Evolutionary conservation across 2,888 invertebrate genomes (phyloP), one percentile per base, ranked within the genome.

Genomic region (Serripes groenlandicus): DNA sequence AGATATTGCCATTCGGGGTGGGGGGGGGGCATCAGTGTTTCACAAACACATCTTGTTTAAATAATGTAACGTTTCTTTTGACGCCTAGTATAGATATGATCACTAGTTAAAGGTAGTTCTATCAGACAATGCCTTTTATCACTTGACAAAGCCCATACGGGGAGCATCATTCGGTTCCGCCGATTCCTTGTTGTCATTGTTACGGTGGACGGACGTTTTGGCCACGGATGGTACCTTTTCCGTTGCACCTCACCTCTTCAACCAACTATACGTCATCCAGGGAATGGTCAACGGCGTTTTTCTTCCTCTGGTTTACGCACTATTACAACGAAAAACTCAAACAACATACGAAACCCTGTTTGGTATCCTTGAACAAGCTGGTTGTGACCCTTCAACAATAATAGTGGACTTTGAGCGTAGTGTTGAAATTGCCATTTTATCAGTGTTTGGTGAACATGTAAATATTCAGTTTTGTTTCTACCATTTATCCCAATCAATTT

Each of bases 401-500:
- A 60, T 23, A 23, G 30, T 60, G 60, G 60, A 60, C 60, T 60
- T 60, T 60, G 60, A 60, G 28, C 26, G 60, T 28, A 26, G 60
- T 60, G 60, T 60, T 26, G 60, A 60, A 60, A 23, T 60, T 18
- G 60, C 26, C 5, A 30, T 60, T 18, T 15, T 23, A 60, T 3
- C 60, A 23, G 60, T 60, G 30, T 52, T 69, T 69, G 42, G 69
- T n/a, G 49, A 69, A 18, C 42, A 69, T 69, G 49, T 69, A 2
- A n/a, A 18, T 28, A 37, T 49, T 37, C 69, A 69, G 35, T 66
- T 66, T 23, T 66, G 66, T 66, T 66, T 66, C 32, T 66, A 66
- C n/a, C 42, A 69, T 21, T 23, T 69, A 23, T 49, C 69, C 3
- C 42, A 69, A 30, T 42, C 49, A 3, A 69, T 49, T 3, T 69